Evolutionary conservation across 2,797 vertebrate species (phyloP), one percentile per base, ranked within the genome.

Genomic region (Pristis pectinata): DNA sequence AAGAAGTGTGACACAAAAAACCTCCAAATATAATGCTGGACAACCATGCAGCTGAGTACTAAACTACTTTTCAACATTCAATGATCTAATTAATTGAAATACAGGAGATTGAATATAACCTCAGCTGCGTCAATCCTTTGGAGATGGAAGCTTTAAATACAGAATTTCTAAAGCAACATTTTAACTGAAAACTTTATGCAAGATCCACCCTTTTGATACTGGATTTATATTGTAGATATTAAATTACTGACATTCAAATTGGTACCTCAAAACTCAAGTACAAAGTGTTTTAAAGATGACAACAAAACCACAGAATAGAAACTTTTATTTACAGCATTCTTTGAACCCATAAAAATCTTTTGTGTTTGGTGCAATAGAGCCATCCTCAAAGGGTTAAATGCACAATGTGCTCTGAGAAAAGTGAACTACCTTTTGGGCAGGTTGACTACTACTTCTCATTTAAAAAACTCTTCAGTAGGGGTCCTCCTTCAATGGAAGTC

Each of bases 321-420:
- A 11, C 72, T 49, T 72, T 27, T 74, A 94, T 72, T 76, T 17
- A 8, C 41, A 93, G 70, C 44, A 94, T 34, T 56, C 67, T 56
- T 11, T 76, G 70, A 94, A 94, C 30, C 27, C 41, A 30, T 44
- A 49, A 49, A 41, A 49, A 49, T 30, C 8, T 87, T 8, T 13
- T 74, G 41, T 49, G 44, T 93, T 72, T 70, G 89, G 37, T 72
- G 22, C 41, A 72, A 93, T 44, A 93, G 64, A 70, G 37, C 41
- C 70, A 93, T 41, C 41, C 24, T 94, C 49, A 94, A 94, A 94
- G 37, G 70, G 24, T 94, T 76, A 94, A 74, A 64, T 34, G 30
- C 64, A 44, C 64, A 93, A 67, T 92, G 67, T 72, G 72, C 27
- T 94, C 34, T 74, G 53, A 74, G 92, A 76, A 94, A 94, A n/a